These are phyloP conservation scores for Limnephilus auricula DNA, from an alignment of 2,888 invertebrate genomes.

Conservation along the genomic window DNA sequence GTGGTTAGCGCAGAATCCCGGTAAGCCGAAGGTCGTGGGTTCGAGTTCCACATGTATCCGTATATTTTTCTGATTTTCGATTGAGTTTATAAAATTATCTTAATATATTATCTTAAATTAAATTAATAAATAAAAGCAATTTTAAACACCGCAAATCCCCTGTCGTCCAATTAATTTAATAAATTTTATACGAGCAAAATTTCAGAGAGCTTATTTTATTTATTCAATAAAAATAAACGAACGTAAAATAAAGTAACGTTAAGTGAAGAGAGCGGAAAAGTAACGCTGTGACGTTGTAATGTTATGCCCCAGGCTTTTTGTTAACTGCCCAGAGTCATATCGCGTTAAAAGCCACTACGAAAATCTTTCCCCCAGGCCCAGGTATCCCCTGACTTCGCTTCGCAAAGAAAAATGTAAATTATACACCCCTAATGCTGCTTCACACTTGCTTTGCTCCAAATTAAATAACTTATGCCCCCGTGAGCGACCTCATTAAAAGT, in stretches of 20 bases:
- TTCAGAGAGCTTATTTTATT: not conserved
- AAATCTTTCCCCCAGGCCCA: conserved; percentile 13
- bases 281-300: not conserved
- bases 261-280: not conserved
- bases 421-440: conserved; percentile 60
- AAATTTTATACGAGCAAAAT: not conserved
- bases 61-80: too few relatives aligned
- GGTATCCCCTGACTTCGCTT: conserved; percentile 25
- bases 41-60: too few relatives aligned
- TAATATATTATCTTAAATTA: too few relatives aligned
- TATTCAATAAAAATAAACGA: not conserved
- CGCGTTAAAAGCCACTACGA: not conserved
- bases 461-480: conserved; percentile 63
- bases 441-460: conserved; percentile 64
- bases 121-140: not conserved
- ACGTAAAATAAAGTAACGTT: not conserved
- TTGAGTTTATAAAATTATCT: too few relatives aligned
- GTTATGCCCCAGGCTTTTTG: not conserved
- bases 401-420: conserved; percentile 42
- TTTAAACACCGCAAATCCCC: not conserved
- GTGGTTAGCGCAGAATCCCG: too few relatives aligned
- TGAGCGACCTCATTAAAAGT: conserved; percentile 63
- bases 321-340: not conserved
- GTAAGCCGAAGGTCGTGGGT: too few relatives aligned
- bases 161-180: not conserved